These are phyloP conservation scores for Gibbula magus DNA, from an alignment of 2,888 invertebrate species.

Conservation along the genomic window DNA sequence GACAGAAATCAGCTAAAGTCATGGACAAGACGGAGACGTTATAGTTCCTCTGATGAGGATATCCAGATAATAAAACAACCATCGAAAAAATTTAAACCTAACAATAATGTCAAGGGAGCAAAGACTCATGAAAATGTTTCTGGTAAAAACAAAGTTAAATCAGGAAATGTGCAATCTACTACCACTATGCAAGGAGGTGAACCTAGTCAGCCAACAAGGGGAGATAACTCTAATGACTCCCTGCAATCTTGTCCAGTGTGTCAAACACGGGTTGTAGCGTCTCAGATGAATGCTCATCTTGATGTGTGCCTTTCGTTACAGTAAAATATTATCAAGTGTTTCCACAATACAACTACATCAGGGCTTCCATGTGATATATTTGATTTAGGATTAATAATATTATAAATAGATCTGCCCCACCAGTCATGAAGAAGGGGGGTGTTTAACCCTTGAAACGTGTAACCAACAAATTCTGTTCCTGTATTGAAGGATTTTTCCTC, in stretches of 20 bases:
- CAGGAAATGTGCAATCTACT: neutral
- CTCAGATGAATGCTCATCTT: constrained; percentile 64
- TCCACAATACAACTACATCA: too few relatives aligned
- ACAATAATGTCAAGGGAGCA: neutral
- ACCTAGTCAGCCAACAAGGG: neutral
- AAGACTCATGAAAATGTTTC: neutral
- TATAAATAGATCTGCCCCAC: too few relatives aligned
- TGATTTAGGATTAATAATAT: too few relatives aligned
- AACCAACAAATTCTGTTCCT: too few relatives aligned
- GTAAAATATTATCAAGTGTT: neutral
- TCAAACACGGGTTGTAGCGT: constrained; percentile 41
- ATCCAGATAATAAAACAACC: neutral
- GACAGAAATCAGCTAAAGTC: neutral
- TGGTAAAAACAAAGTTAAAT: neutral
- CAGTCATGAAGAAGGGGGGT: too few relatives aligned
- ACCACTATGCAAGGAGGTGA: neutral
- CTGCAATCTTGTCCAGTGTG: constrained; percentile 61
- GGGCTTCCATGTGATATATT: too few relatives aligned
- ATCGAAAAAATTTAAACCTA: neutral
- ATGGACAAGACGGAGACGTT: neutral
- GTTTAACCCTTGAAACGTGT: too few relatives aligned
- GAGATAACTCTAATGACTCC: constrained; percentile 3
- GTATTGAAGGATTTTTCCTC: too few relatives aligned
- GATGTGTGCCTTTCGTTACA: constrained; percentile 54
- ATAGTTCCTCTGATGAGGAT: neutral